Base-by-base conservation (phyloP, 2,888 invertebrate genomes). In the Idaea aversata region DNA sequence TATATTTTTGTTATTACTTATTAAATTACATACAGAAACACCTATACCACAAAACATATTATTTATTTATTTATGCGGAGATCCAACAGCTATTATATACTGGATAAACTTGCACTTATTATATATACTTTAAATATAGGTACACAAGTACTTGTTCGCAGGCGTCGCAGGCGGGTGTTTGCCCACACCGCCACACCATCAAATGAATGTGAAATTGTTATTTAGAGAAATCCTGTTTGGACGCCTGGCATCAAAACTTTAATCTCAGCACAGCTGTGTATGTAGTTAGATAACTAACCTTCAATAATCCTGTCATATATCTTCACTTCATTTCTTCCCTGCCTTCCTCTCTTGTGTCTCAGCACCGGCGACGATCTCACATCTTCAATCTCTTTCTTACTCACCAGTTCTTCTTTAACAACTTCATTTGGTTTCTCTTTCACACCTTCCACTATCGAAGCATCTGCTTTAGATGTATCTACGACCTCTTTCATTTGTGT, bases 241-340 rank as follows among this genome's bases (percentile, higher is more conserved):
- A 36, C 10, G 36, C 5, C 36, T 36, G 36, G 36, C 36, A 10
- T 10, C 36, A 36, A 36, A 7, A 36, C 3, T 25, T 25, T 25
- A 25, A 3, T 25, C 25, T 25, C 25, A 25, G 25, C 25, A 25
- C 25, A 25, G 25, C 25, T 25, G 25, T 25, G 25, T 25, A 3
- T 25, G 25, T 25, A 3, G 25, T 25, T 25, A 25, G 25, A 25
- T 25, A 2, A 13, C 59, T 58, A 75, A 91, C 92, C 93, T 84
- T 93, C 93, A 77, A 93, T 88, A 72, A 93, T 85, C 66, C 91
- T 85, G 68, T 93, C 93, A 81, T 93, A 93, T 61, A 93, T 93
- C 73, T 93, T 93, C 13, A 93, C 93, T 74, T 92, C 93, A 71
- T 86, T 91, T 64, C 87, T 78, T 0, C 92, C 91, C 68, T 91